A percentile compares a stretch with the other conserved stretches of the same genome.
phyloP scores from a whole-genome alignment of 2,888 invertebrate genomes.

The Habroteleia sp. region DNA sequence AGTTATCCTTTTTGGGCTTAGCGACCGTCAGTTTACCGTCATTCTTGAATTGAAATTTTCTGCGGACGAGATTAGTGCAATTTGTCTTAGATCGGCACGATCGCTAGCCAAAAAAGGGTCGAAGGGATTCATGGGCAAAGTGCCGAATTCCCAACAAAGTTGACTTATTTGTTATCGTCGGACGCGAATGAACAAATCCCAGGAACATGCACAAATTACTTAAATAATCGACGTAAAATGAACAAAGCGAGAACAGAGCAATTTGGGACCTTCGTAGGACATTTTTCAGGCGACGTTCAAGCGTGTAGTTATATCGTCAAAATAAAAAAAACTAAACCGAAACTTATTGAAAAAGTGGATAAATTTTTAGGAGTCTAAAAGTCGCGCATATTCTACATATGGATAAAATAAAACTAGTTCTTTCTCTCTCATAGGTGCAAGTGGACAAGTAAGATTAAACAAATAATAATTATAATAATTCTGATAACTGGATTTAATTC shows the following conservation, averaged over 20 bases:
- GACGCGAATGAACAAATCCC: conserved; percentile 51
- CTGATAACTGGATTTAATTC: conserved; percentile 9
- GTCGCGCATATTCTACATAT: conserved; percentile 36
- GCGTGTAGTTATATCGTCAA: conserved; percentile 23
- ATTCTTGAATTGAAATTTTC: no score
- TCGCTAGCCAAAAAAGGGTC: no score
- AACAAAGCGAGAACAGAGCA: conserved; percentile 59
- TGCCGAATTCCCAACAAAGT: conserved; percentile 26
- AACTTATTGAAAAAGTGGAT: no score
- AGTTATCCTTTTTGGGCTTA: no score
- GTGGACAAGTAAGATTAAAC: not conserved
- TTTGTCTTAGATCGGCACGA: no score
- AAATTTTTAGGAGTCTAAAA: conserved; percentile 30
- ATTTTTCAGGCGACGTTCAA: conserved; percentile 62
- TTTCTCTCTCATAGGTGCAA: conserved; percentile 27
- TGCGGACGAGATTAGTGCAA: no score
- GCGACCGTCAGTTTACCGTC: no score
- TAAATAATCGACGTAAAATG: conserved; percentile 26
- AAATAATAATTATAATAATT: no score
- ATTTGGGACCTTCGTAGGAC: conserved; percentile 72
- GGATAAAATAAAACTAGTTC: conserved; percentile 17
- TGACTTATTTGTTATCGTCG: conserved; percentile 11
- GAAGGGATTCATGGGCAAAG: conserved; percentile 1
- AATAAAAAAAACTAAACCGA: not conserved
- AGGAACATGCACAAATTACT: conserved; percentile 70